Evolutionary conservation across 1,140 invertebrate species (phyloP), one percentile per base, ranked within the genome.

Genomic region (Whitmania pigra): DNA sequence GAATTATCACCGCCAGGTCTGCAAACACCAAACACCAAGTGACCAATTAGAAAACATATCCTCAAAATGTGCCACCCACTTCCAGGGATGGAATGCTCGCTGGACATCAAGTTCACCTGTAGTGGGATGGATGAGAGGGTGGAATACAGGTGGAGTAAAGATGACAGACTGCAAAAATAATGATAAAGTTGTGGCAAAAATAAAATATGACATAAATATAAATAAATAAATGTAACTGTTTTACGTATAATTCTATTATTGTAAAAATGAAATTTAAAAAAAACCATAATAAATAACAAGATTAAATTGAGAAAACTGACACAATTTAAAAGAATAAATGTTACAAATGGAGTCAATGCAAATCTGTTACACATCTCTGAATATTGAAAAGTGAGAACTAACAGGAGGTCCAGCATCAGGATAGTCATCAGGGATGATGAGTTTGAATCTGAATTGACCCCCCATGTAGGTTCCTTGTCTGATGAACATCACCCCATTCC

Each of bases 401-500:
- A 49, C 43, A 49, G 43, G 43, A 49, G 15, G 15, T 49, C 43
- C 43, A 17, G 57, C 88, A 83, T 92, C 88, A 22, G 93, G 93
- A 83, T 93, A 96, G 76, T 88, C 88, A 76, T 91, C 88, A 73
- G 92, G 90, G 79, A 97, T 86, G 71, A 86, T 85, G 73, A 97
- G 83, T 70, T 87, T 89, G 82, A 96, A 96, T 76, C 92, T 87
- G 79, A 95, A 94, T 22, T 94, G 85, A 73, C 89, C 92, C 73
- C 90, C 90, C 84, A 89, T 87, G 82, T 94, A 97, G 71, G 88
- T 83, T 27, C 92, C 92, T 81, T 89, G 87, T 76, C 91, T 86
- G 72, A 94, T 87, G 85, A 95, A 96, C 77, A 94, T 86, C 20
- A 95, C 89, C 74, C 93, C 93, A 86, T 90, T 93, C 93, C 93